These are phyloP conservation scores for Paracanthobrama guichenoti DNA, from an alignment of 2,113 vertebrate genomes.

Conservation along the genomic window DNA sequence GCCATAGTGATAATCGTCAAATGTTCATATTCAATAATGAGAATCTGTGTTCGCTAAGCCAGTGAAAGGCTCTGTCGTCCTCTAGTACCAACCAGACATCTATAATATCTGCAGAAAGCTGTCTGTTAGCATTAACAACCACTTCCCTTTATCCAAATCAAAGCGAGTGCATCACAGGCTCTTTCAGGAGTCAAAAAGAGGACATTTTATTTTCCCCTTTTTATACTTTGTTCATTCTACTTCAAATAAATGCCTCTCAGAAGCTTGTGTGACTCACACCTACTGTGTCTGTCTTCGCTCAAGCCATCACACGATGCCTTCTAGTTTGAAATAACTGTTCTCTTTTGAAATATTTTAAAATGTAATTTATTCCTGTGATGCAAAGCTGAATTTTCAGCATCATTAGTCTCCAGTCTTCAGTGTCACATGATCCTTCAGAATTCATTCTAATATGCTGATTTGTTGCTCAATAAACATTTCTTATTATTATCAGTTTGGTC, in stretches of 20 bases:
- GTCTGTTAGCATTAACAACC: neutral
- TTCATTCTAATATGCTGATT: too few relatives aligned
- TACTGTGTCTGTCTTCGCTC: neutral
- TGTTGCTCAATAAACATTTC: too few relatives aligned
- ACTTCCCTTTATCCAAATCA: neutral
- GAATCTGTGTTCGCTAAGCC: neutral
- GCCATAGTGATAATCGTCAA: neutral
- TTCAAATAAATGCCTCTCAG: neutral
- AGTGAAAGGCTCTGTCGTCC: neutral
- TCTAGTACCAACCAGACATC: neutral
- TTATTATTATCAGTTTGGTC: too few relatives aligned
- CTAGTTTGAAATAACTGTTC: too few relatives aligned
- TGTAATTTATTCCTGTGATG: neutral
- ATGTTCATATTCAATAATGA: neutral
- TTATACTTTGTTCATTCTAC: neutral
- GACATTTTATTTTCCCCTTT: neutral
- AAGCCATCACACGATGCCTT: neutral
- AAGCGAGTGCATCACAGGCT: neutral
- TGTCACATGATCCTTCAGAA: too few relatives aligned
- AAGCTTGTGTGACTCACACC: neutral
- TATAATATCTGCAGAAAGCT: neutral
- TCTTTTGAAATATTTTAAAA: too few relatives aligned
- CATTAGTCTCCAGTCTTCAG: too few relatives aligned
- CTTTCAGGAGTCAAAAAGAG: neutral
- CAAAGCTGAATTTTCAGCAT: too few relatives aligned